Base-by-base conservation (phyloP, 2,888 invertebrate species). In the Campaea margaritaria region DNA sequence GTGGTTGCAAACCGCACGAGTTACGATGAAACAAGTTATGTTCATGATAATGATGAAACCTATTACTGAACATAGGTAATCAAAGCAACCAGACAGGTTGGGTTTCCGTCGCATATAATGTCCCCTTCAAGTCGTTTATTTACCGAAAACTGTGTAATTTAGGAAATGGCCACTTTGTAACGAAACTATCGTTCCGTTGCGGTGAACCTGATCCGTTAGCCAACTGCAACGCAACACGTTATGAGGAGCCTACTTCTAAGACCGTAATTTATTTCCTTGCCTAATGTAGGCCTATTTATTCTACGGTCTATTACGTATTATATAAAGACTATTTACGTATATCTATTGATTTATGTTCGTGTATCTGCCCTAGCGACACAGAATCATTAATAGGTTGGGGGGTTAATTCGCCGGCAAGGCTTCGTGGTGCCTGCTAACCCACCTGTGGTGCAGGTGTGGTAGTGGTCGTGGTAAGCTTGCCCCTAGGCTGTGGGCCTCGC, bases 381-480 rank as follows among this genome's bases (percentile, higher is more conserved):
- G n/a, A n/a, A n/a, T n/a, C n/a, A n/a, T n/a, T n/a, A n/a, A n/a
- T n/a, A n/a, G n/a, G n/a, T n/a, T n/a, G n/a, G n/a, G n/a, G n/a
- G n/a, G n/a, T n/a, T n/a, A n/a, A n/a, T n/a, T n/a, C n/a, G n/a
- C n/a, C n/a, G n/a, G n/a, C n/a, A n/a, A n/a, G n/a, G n/a, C n/a
- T n/a, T n/a, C n/a, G n/a, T n/a, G n/a, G n/a, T n/a, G n/a, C n/a
- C n/a, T n/a, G n/a, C n/a, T n/a, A n/a, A n/a, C n/a, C n/a, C n/a
- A 89, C 91, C 83, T 85, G 86, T 55, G 91, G 90, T 7, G 88
- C 76, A 1, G 80, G 70, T 44, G 90, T 89, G 38, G 90, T 89
- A 9, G 91, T 90, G 0, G 89, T 89, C n/a, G 89, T 89, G 38
- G 87, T 85, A 0, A 73, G 76, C 64, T 91, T 92, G 34, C 82